Conservation (phyloP, 2,888 invertebrate genomes). For the Epicampocera succincta region DNA sequence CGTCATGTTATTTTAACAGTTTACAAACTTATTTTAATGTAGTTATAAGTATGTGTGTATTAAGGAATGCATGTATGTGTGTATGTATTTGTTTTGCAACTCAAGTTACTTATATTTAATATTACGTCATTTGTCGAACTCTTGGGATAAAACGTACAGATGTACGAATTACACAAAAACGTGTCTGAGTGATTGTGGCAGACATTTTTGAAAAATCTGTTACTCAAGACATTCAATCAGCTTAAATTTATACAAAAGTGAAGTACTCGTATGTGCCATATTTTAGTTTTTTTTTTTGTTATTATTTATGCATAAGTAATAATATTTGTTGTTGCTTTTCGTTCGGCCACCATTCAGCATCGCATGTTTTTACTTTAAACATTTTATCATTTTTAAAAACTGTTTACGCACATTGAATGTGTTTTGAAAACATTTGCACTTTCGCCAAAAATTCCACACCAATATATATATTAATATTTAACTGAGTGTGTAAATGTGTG, state of each 20-base stretch:
- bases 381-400: constrained; percentile 1
- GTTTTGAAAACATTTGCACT: constrained; percentile 54
- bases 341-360: constrained; percentile 10
- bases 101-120: too few relatives aligned
- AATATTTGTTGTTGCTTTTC: background rate
- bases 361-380: constrained; percentile 2
- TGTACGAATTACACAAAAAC: too few relatives aligned
- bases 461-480: constrained; percentile 17
- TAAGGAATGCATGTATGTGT: too few relatives aligned
- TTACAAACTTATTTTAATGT: too few relatives aligned
- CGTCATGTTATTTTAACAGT: too few relatives aligned
- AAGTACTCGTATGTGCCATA: too few relatives aligned
- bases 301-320: background rate
- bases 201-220: background rate
- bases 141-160: too few relatives aligned
- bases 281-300: background rate
- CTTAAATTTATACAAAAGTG: constrained; percentile 7
- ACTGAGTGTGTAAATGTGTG: background rate
- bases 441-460: constrained; percentile 53
- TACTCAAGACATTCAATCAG: constrained; percentile 2
- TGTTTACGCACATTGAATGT: constrained; percentile 42
- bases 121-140: too few relatives aligned
- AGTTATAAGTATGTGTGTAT: too few relatives aligned
- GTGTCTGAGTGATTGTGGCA: too few relatives aligned
- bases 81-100: too few relatives aligned